These are phyloP conservation scores for Andricus curvator DNA, from an alignment of 2,888 invertebrate genomes.

Conservation along the genomic window DNA sequence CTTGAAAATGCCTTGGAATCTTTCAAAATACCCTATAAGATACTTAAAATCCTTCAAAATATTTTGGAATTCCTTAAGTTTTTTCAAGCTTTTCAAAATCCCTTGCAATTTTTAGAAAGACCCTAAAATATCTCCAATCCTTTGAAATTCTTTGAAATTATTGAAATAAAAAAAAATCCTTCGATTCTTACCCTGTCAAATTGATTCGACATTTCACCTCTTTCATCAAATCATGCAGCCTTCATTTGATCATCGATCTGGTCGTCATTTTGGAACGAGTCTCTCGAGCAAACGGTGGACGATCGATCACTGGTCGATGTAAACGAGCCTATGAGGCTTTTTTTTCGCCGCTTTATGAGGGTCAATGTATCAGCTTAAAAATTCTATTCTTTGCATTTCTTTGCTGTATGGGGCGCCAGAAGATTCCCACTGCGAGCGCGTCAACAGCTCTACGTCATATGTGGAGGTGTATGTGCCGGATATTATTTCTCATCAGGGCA, in stretches of 20 bases:
- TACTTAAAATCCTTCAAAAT: too few species aligned
- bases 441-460: conserved; percentile 43
- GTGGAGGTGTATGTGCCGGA: conserved; percentile 48
- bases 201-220: conserved; percentile 23
- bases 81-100: too few species aligned
- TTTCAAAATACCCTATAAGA: too few species aligned
- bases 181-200: conserved; percentile 34
- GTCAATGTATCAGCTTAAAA: conserved; percentile 55
- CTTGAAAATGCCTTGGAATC: too few species aligned
- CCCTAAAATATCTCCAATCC: too few species aligned
- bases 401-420: conserved; percentile 46
- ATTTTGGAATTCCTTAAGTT: too few species aligned
- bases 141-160: too few species aligned
- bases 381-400: conserved; percentile 50
- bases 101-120: too few species aligned
- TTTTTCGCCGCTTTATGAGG: conserved; percentile 46
- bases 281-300: conserved; percentile 48
- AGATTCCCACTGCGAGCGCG: conserved; percentile 45
- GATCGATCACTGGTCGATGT: conserved; percentile 53
- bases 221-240: background rate
- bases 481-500: conserved; percentile 61
- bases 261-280: conserved; percentile 36
- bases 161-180: too few species aligned
- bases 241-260: conserved; percentile 21
- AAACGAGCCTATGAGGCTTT: conserved; percentile 42